Conservation (phyloP, 2,797 vertebrate species). For the Pelochelys cantorii region DNA sequence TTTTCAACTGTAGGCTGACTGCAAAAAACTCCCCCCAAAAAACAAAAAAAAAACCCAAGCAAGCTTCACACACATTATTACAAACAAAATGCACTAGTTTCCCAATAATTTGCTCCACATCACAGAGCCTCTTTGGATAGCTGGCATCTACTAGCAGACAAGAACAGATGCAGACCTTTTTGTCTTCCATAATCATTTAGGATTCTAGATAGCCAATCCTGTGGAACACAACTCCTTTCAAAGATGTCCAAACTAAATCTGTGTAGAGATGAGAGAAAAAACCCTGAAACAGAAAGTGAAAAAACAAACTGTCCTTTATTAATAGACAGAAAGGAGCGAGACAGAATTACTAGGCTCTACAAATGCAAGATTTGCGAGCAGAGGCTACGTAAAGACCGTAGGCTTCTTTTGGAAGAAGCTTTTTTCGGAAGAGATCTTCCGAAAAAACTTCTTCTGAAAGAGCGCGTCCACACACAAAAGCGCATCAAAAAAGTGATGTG, state of each 20-base stretch:
- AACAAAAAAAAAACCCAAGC: constrained; percentile 19
- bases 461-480: too few relatives aligned
- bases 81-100: constrained; percentile 36
- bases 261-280: neutral
- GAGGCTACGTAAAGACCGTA: neutral
- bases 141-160: constrained; percentile 13
- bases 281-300: neutral
- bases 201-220: neutral
- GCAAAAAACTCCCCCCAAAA: too few relatives aligned
- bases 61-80: constrained; percentile 7
- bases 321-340: neutral
- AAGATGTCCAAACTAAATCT: neutral
- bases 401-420: too few relatives aligned
- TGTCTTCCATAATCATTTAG: neutral
- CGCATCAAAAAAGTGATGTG: too few relatives aligned
- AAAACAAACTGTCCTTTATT: neutral
- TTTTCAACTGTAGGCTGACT: neutral
- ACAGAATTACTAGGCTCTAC: neutral
- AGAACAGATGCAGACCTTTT: neutral
- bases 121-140: constrained; percentile 47
- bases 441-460: too few relatives aligned
- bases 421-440: too few relatives aligned
- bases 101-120: constrained; percentile 27
- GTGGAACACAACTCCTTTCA: neutral
- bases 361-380: neutral